Evolutionary conservation across 2,113 vertebrate genomes (phyloP), one percentile per base, ranked within the genome.

Genomic region (Myotis yumanensis): DNA sequence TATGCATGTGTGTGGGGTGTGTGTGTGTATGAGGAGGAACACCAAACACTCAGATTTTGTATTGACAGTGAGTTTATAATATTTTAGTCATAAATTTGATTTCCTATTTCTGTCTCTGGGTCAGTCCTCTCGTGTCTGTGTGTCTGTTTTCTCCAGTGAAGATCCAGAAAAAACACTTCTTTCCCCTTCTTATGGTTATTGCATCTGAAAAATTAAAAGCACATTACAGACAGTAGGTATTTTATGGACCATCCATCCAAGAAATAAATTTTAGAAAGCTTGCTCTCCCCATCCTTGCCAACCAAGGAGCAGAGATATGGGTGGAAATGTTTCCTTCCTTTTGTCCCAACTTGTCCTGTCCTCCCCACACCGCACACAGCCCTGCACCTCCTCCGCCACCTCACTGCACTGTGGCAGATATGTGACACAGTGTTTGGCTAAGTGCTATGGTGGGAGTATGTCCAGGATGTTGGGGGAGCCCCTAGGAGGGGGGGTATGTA

Each of bases 371-470:
- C 28, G 43, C 35, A 43, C 25, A 81, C 79, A 28, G 25, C n/a
- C 32, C 11, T 5, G 14, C 35, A n/a, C n/a, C 5, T 8, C 2
- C 7, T 0, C 4, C 0, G 22, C 16, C 2, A 72, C 66, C 5
- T n/a, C 10, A 37, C 3, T 10, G 46, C 48, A 23, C 35, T 28
- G 25, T 82, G 80, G 35, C 10, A 46, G 14, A 52, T 3, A 30
- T n/a, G 16, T 51, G 22, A 76, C 22, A 40, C 52, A 3, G 20
- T 28, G 40, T 83, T n/a, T 51, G 76, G 69, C 43, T 48, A 71
- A 46, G 37, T 76, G 30, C 25, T 37, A 7, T 3, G 3, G 2
- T 64, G 11, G 30, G 4, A 30, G n/a, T 17, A 28, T 40, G 52
- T 46, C 8, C 64, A 22, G 30, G 5, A 12, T 76, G 7, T 48